A percentile compares a stretch with the other conserved stretches of the same genome.
Conservation (phyloP, 2,797 vertebrate genomes). For the Knipowitschia caucasica region DNA sequence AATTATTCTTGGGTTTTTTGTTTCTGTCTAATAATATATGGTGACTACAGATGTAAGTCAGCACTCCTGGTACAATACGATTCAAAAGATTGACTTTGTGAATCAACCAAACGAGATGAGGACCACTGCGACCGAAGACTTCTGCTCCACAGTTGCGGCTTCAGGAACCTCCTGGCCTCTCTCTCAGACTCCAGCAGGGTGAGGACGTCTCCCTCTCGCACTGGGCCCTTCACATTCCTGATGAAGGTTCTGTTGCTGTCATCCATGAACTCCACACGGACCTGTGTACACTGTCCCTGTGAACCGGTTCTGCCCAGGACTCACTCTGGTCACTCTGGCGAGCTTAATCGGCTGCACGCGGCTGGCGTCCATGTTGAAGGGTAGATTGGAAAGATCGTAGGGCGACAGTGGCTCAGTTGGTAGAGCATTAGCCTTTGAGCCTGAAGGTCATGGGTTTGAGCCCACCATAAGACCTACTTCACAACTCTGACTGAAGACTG, state of each 20-base stretch:
- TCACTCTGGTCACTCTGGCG: slow-evolving; percentile 93
- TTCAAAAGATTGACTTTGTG: too few relatives aligned
- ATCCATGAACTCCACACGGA: slow-evolving; percentile 98
- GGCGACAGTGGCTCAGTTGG: too few relatives aligned
- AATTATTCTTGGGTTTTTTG: too few relatives aligned
- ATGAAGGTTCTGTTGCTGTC: slow-evolving; percentile 98
- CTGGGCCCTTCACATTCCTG: slow-evolving; percentile 96
- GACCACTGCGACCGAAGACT: slow-evolving; percentile 15
- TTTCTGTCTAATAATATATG: too few relatives aligned
- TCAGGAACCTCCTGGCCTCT: slow-evolving; percentile 83
- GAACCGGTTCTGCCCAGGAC: slow-evolving; percentile 96
- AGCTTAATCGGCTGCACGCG: slow-evolving; percentile 95
- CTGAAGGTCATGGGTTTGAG: too few relatives aligned
- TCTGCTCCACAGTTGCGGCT: slow-evolving; percentile 34
- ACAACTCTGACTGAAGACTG: too few relatives aligned
- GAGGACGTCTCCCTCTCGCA: slow-evolving; percentile 94
- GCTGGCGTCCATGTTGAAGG: slow-evolving; percentile 90
- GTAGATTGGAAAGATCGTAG: slow-evolving; percentile 67
- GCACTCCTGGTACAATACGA: too few relatives aligned
- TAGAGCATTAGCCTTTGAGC: too few relatives aligned
- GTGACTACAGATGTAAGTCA: too few relatives aligned
- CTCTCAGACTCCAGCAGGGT: slow-evolving; percentile 95
- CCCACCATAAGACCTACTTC: too few relatives aligned
- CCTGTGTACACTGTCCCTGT: slow-evolving; percentile 98
- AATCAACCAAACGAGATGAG: slow-evolving; percentile 20